Evolutionary conservation across 2,113 vertebrate species (phyloP).

Genomic region (Oxyura jamaicensis): DNA sequence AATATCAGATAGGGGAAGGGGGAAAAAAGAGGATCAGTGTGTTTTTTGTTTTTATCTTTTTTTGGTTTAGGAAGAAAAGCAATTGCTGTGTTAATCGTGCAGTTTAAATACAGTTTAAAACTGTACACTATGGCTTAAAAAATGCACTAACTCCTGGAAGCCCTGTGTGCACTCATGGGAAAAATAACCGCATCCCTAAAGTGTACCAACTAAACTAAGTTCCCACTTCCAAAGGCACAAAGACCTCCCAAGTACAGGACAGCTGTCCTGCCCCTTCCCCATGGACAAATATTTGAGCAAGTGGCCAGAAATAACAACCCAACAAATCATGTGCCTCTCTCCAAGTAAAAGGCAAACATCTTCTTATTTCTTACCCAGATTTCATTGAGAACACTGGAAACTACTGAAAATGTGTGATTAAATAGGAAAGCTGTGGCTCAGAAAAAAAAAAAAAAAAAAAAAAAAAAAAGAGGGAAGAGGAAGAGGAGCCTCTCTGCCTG

Average conservation of each 20-base stretch:
- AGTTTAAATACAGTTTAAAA: not conserved
- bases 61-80: not conserved
- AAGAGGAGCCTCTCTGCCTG: accelerated
- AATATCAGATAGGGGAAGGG: too few relatives aligned
- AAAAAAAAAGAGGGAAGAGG: too few relatives aligned
- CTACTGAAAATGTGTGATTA: too few relatives aligned
- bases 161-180: accelerated
- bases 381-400: not conserved
- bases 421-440: not conserved
- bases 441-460: too few relatives aligned
- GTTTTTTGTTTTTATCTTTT: not conserved
- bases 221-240: not conserved
- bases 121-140: too few relatives aligned
- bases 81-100: not conserved
- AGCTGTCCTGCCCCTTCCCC: not conserved
- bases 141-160: not conserved
- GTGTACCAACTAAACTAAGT: too few relatives aligned
- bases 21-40: too few relatives aligned
- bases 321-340: not conserved
- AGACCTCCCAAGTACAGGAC: not conserved
- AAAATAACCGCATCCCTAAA: not conserved
- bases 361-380: not conserved
- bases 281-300: not conserved
- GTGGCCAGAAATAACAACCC: not conserved
- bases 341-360: not conserved